Conservation (phyloP, 2,888 invertebrate genomes). For the Athalia rosae region DNA sequence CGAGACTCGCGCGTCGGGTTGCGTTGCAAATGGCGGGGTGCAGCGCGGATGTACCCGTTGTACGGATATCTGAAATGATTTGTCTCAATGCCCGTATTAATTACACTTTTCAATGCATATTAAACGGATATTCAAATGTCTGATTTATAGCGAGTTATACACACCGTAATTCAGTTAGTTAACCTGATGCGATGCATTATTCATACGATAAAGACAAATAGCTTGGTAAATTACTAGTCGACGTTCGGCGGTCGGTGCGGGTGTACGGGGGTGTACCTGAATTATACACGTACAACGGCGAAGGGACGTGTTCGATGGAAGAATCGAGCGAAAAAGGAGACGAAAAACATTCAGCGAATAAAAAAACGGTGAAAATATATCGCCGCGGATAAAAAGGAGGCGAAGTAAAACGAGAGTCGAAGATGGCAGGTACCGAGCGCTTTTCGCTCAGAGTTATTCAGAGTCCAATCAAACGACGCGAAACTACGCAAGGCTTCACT, state of each 20-base stretch:
- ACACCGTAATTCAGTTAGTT: slow-evolving; percentile 46
- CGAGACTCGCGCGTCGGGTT: too few species aligned
- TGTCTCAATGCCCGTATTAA: slow-evolving; percentile 42
- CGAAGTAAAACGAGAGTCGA: not conserved
- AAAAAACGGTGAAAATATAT: not conserved
- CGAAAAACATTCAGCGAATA: not conserved
- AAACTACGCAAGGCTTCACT: slow-evolving; percentile 46
- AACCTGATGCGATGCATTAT: slow-evolving; percentile 46
- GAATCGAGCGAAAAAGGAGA: not conserved
- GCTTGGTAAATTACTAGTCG: slow-evolving; percentile 46
- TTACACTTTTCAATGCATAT: slow-evolving; percentile 47
- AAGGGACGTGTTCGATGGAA: slow-evolving; percentile 28
- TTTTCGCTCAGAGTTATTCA: not conserved
- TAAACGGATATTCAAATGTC: slow-evolving; percentile 41
- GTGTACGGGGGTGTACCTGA: not conserved
- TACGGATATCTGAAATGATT: slow-evolving; percentile 32
- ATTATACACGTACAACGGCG: too few species aligned
- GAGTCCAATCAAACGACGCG: slow-evolving; percentile 47
- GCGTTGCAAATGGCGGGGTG: not conserved
- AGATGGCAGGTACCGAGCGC: not conserved
- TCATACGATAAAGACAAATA: slow-evolving; percentile 49
- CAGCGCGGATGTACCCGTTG: not conserved
- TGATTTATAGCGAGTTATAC: slow-evolving; percentile 46
- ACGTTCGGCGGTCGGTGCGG: not conserved
- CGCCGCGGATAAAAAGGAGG: not conserved